Evolutionary conservation across 2,113 vertebrate genomes (phyloP).

Genomic region (Uria lomvia): DNA sequence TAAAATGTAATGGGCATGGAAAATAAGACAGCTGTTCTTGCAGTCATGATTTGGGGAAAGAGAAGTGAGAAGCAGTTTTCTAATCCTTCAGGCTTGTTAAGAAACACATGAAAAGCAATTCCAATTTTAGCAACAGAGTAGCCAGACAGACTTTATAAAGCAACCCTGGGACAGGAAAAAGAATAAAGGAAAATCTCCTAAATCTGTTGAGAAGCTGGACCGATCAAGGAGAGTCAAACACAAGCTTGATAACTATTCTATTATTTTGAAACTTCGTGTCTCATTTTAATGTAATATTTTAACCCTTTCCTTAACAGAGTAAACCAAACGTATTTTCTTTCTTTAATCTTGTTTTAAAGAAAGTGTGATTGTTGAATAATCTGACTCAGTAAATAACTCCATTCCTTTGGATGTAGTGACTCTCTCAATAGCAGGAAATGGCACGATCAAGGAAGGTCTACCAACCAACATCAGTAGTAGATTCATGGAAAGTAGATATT

Average conservation of each 20-base stretch:
- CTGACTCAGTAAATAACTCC: not conserved
- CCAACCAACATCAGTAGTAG: not conserved
- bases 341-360: not conserved
- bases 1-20: not conserved
- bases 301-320: not conserved
- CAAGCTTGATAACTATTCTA: not conserved
- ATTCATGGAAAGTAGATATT: not conserved
- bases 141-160: not conserved
- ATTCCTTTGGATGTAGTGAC: not conserved
- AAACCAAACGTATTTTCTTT: not conserved
- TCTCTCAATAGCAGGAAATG: not conserved
- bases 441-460: not conserved
- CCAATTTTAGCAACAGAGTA: not conserved
- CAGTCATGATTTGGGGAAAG: not conserved
- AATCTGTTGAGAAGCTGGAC: not conserved
- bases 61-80: not conserved
- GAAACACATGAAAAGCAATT: not conserved
- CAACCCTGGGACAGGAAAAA: not conserved
- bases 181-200: not conserved
- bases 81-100: rapidly evolving
- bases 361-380: not conserved
- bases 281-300: not conserved
- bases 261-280: not conserved
- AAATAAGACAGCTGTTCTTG: not conserved
- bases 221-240: not conserved